Conservation (phyloP, 2,113 vertebrate genomes). For the Cyanocitta stelleri region DNA sequence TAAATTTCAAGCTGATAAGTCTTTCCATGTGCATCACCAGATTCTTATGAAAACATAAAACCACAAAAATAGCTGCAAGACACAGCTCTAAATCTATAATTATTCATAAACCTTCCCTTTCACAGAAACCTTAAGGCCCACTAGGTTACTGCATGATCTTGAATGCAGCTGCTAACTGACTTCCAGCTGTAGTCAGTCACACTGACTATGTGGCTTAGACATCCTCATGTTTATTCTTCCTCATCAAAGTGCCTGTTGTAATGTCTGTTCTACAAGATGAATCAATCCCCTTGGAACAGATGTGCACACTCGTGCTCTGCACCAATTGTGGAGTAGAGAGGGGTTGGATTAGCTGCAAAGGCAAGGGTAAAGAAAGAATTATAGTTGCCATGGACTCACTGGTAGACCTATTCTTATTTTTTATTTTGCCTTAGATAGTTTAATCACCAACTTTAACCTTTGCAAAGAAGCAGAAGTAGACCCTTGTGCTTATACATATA, state of each 20-base stretch:
- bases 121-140: neutral
- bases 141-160: neutral
- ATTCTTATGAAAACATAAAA: neutral
- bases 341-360: neutral
- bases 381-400: neutral
- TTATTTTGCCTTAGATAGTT: neutral
- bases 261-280: neutral
- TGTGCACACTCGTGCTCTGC: neutral
- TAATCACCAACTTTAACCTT: neutral
- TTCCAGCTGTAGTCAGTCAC: neutral
- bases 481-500: neutral
- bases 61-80: neutral
- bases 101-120: neutral
- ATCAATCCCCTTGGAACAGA: neutral
- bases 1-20: neutral
- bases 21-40: neutral
- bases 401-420: neutral
- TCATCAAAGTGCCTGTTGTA: neutral
- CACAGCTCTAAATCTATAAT: neutral
- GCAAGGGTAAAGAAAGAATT: neutral
- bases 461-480: neutral
- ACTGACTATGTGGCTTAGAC: neutral
- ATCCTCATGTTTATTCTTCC: neutral
- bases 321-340: neutral
- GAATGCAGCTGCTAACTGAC: neutral